Conservation (phyloP, 2,888 invertebrate species). For the Pseudococcus jackbeardsleyi region DNA sequence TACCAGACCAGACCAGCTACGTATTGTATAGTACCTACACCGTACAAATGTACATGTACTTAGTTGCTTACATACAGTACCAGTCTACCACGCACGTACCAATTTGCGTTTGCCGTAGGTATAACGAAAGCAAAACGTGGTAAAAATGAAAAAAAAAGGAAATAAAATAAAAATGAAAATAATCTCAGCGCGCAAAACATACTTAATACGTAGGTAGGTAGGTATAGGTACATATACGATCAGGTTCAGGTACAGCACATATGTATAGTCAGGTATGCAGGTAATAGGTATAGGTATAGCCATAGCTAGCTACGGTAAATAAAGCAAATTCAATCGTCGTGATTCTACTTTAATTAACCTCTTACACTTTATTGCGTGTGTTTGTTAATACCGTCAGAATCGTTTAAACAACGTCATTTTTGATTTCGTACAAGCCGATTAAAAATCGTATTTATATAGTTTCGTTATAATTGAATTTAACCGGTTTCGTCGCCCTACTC, state of each 20-base stretch:
- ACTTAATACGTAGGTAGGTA: too few species aligned
- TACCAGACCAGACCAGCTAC: not conserved
- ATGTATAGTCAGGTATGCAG: too few species aligned
- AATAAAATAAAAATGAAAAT: conserved; percentile 4
- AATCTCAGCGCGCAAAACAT: not conserved
- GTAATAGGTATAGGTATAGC: too few species aligned
- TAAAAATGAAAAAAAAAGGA: not conserved
- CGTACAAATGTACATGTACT: too few species aligned
- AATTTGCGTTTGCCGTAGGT: not conserved
- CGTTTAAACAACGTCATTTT: conserved; percentile 48
- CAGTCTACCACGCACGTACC: not conserved
- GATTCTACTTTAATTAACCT: conserved; percentile 50
- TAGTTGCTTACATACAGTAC: not conserved
- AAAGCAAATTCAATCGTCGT: conserved; percentile 32
- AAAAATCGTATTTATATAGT: not conserved
- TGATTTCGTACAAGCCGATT: conserved; percentile 37
- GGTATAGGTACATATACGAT: too few species aligned
- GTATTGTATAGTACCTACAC: too few species aligned
- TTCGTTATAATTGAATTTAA: conserved; percentile 59
- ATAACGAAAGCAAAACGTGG: conserved; percentile 11
- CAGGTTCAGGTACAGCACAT: too few species aligned
- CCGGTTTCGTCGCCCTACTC: conserved; percentile 5
- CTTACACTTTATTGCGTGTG: conserved; percentile 40
- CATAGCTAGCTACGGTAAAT: too few species aligned
- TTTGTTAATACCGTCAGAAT: conserved; percentile 49